Base-by-base conservation (phyloP, 2,888 invertebrate species). In the Bombylius discolor region DNA sequence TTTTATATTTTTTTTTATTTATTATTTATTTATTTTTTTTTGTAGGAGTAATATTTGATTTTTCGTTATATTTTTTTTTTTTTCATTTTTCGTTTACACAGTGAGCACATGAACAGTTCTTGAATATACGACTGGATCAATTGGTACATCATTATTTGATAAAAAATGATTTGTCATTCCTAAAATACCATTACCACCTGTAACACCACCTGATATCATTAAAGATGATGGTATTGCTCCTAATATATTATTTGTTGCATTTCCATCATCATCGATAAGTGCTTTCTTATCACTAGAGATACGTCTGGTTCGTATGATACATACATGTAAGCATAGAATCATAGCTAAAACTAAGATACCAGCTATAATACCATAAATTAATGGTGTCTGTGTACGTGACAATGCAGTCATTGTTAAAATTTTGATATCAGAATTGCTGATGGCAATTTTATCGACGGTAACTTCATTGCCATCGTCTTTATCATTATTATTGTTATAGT, bases 361-460 rank as follows among this genome's bases (percentile, higher is more conserved):
- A 23, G 65, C 64, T 23, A 65, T 60, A 56, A 67, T 61, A 34
- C 67, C 67, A 55, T 66, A 66, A 13, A 67, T 57, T 31, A 68
- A 55, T 8, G 68, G 67, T 46, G 64, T 66, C 33, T 67, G 67
- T 55, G 67, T 61, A 55, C 67, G 65, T 23, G 64, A 63, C 6
- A 67, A 52, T 4, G 64, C 58, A 1, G 64, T 62, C 23, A 65
- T 63, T 45, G 62, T 57, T 5, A 67, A 57, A 42, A 66, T 59
- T 49, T 66, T 65, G 9, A 65, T 59, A 47, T 66, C 65, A 4
- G 65, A 61, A 42, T 42, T 42, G 12, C 12, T 42, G 8, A 42
- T 11, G 11, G 66, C 66, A 51, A 67, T 53, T 33, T 58, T 57
- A 47, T 58, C 55, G n/a, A 60, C 49, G 12, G 57, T 58, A 12